Base-by-base conservation (phyloP, 2,888 invertebrate genomes). In the Caenorhabditis sp. region DNA sequence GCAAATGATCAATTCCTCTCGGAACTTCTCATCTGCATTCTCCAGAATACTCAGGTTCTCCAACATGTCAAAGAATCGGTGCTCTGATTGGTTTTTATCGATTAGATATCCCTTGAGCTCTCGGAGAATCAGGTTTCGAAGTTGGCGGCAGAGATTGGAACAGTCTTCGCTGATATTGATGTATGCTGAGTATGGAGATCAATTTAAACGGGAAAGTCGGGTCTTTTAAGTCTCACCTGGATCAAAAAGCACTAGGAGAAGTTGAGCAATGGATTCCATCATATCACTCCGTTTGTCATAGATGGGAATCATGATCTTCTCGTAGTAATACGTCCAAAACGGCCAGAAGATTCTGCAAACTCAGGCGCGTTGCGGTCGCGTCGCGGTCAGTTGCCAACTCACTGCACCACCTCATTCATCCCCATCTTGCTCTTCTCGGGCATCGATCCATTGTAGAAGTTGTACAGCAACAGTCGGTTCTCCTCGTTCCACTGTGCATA, bases 111-210 rank as follows among this genome's bases (percentile, higher is more conserved):
- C 64, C 28, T 50, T 56, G 20, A 72, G 55, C 44, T 72, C 64
- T 22, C 55, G 56, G 22, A 64, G 28, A 5, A 72, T n/a, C 24
- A 72, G 24, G 56, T 72, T 72, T 15, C 72, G 56, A 4, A 72
- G 5, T 4, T 32, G 24, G 35, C 56, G 55, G n/a, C 72, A 72
- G 1, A 47, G 24, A 13, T 13, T 8, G 1, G 58, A 44, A 18
- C 72, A 64, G n/a, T 72, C 72, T 15, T 64, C 72, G 18, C 72
- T 72, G 11, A 72, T 56, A 22, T 72, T 72, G 9, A 55, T 26
- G 18, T 72, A 72, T 3, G 64, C 72, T 64, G 64, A 40, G 9
- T 3, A 9, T 9, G 13, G 40, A 40, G 35, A 18, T 58, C 2
- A n/a, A n/a, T n/a, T n/a, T n/a, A n/a, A n/a, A n/a, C n/a, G n/a